Conservation (phyloP, 2,888 invertebrate species). For the Dermolepida albohirtum region DNA sequence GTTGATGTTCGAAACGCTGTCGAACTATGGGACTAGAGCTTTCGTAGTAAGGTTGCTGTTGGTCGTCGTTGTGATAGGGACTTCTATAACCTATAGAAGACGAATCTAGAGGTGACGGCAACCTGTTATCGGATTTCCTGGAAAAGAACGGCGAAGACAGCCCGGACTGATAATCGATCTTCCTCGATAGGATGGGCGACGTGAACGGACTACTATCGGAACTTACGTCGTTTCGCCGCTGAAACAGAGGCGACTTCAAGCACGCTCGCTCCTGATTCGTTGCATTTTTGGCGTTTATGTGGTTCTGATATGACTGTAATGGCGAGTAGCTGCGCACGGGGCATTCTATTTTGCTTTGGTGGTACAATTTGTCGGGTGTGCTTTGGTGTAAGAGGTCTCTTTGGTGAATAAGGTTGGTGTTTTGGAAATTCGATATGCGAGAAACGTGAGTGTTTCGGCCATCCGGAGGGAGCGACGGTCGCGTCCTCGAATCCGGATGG, state of each 20-base stretch:
- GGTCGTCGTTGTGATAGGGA: conserved; percentile 53
- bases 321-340: conserved; percentile 57
- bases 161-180: conserved; percentile 16
- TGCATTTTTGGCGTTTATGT: conserved; percentile 48
- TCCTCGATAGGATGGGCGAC: conserved; percentile 45
- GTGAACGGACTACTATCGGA: conserved; percentile 40
- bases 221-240: conserved; percentile 22
- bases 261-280: conserved; percentile 24
- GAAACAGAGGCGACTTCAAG: conserved; percentile 15
- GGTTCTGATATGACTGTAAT: conserved; percentile 58
- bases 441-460: conserved; percentile 55
- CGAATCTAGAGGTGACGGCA: conserved; percentile 63
- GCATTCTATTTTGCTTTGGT: conserved; percentile 47
- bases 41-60: conserved; percentile 60
- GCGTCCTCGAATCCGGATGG: conserved; percentile 21
- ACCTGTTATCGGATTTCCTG: conserved; percentile 57
- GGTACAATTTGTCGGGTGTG: conserved; percentile 47
- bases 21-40: conserved; percentile 84
- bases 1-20: conserved; percentile 83
- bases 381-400: conserved; percentile 56
- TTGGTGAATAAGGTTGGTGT: conserved; percentile 42
- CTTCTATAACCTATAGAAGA: conserved; percentile 51
- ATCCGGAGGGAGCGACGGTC: conserved; percentile 51
- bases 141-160: conserved; percentile 53
- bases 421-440: conserved; percentile 58